Conservation (phyloP, 2,888 invertebrate species). For the Labia minor region DNA sequence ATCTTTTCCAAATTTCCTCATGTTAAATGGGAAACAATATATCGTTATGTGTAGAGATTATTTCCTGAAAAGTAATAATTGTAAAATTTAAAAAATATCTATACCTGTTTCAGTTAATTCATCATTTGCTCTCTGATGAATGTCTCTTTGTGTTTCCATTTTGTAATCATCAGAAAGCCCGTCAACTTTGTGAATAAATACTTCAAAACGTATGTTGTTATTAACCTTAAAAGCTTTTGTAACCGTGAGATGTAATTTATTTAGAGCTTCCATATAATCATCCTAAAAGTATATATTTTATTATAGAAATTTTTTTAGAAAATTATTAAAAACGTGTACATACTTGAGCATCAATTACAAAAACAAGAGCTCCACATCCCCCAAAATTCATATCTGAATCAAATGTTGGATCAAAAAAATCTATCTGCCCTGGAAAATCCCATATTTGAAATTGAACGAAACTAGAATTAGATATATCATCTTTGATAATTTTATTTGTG, state of each 20-base stretch:
- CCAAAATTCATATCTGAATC: slow-evolving; percentile 95
- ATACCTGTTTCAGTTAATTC: slow-evolving; percentile 77
- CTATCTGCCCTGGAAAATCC: slow-evolving; percentile 99
- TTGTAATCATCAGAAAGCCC: slow-evolving; percentile 97
- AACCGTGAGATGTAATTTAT: slow-evolving; percentile 84
- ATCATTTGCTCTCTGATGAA: slow-evolving; percentile 92
- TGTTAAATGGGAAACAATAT: too few relatives aligned
- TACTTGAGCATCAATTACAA: slow-evolving; percentile 96
- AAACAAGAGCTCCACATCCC: slow-evolving; percentile 93
- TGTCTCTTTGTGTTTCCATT: slow-evolving; percentile 97
- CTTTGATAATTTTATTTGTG: slow-evolving; percentile 96
- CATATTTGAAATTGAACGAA: slow-evolving; percentile 99
- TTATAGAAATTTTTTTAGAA: background rate
- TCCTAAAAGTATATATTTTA: slow-evolving; percentile 49
- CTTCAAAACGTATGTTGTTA: slow-evolving; percentile 92
- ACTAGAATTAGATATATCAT: slow-evolving; percentile 91
- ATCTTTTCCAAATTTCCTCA: too few relatives aligned
- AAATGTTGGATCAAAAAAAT: slow-evolving; percentile 92
- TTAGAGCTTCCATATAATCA: slow-evolving; percentile 92
- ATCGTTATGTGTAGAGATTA: too few relatives aligned
- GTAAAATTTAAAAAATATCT: too few relatives aligned
- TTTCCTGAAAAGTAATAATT: too few relatives aligned
- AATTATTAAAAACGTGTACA: background rate
- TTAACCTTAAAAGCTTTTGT: slow-evolving; percentile 93
- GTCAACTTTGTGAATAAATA: slow-evolving; percentile 98